phyloP scores from a whole-genome alignment of 2,888 invertebrate species.

The Apodemia hepburni region DNA sequence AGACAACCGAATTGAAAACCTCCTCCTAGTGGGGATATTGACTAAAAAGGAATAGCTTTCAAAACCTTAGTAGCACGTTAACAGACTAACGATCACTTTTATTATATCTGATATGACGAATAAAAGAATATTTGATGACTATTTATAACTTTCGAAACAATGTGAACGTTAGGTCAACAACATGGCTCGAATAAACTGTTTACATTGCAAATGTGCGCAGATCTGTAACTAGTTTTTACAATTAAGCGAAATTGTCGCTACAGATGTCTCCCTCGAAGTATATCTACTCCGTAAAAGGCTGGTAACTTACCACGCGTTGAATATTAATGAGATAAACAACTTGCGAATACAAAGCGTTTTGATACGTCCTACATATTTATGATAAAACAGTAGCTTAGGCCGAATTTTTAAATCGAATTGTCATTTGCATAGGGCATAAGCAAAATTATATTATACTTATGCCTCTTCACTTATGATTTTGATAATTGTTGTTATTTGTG shows the following conservation, averaged over 20 bases:
- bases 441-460: background rate
- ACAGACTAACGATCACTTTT: too few species aligned
- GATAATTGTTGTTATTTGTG: too few species aligned
- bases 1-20: too few species aligned
- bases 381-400: background rate
- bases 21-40: too few species aligned
- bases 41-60: too few species aligned
- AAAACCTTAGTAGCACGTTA: too few species aligned
- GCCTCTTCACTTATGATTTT: too few species aligned
- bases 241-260: conserved; percentile 4
- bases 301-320: background rate
- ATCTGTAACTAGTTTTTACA: conserved; percentile 11
- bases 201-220: conserved; percentile 3
- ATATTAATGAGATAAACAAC: background rate
- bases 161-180: background rate
- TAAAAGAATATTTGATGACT: too few species aligned
- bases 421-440: background rate
- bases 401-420: background rate
- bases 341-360: conserved; percentile 1
- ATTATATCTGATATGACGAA: too few species aligned
- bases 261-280: conserved; percentile 6
- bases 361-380: background rate
- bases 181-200: background rate
- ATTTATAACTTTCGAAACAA: background rate
- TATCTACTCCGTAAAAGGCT: conserved; percentile 2